Conservation (phyloP, 2,113 vertebrate species). For the Pseudorhombus dupliciocellatus region DNA sequence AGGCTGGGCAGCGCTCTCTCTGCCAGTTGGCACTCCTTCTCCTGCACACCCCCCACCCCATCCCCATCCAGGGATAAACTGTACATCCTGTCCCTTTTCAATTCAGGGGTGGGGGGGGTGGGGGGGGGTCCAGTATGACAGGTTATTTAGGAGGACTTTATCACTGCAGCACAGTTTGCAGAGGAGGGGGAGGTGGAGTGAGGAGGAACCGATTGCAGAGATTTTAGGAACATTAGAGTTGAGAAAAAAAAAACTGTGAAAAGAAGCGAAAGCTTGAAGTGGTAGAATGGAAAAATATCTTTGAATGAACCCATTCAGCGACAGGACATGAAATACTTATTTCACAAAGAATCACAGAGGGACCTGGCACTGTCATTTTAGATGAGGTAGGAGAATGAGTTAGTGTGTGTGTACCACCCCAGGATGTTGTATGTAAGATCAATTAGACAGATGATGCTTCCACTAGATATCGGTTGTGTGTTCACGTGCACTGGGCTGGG, state of each 20-base stretch:
- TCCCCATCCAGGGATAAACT: constrained; percentile 31
- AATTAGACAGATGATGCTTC: not conserved
- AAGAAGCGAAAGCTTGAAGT: not conserved
- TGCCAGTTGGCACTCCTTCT: constrained; percentile 60
- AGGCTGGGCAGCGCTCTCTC: constrained; percentile 28
- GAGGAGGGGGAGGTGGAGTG: not conserved
- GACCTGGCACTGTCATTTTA: constrained; percentile 21
- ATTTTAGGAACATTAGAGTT: not conserved
- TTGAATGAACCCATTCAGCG: constrained; percentile 40
- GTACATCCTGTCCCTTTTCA: constrained; percentile 62
- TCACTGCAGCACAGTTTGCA: not conserved
- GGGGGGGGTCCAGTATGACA: constrained; percentile 29
- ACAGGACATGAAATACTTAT: constrained; percentile 35
- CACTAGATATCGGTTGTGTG: not conserved
- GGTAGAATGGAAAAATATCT: not conserved
- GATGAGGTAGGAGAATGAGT: not conserved
- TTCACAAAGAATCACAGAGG: constrained; percentile 47
- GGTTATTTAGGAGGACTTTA: not conserved
- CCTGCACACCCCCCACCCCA: too few relatives aligned
- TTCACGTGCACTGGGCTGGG: not conserved
- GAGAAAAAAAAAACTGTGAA: not conserved
- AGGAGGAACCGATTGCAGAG: not conserved
- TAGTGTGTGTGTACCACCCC: not conserved
- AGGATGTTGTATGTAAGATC: constrained; percentile 22
- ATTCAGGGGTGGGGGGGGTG: constrained; percentile 7